phyloP scores from a whole-genome alignment of 2,113 vertebrate genomes.

The Ailurus styani region DNA sequence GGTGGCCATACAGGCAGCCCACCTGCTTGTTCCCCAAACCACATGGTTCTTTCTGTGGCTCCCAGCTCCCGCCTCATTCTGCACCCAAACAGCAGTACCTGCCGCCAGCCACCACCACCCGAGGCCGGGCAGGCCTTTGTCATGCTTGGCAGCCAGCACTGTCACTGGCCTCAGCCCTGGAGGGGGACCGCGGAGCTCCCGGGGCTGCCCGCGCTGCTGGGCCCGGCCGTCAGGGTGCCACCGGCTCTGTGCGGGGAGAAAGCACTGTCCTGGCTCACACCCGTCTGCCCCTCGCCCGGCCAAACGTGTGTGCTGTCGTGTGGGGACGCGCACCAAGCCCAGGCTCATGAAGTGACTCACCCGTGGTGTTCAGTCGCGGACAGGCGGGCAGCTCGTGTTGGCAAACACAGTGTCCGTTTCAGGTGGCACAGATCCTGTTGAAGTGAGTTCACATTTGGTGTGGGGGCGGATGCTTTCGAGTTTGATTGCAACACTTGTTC shows the following conservation, averaged over 20 bases:
- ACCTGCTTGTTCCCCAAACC: fast-evolving
- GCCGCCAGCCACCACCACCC: fast-evolving
- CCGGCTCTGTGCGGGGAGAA: fast-evolving
- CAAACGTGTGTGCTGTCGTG: fast-evolving
- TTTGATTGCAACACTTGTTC: fast-evolving
- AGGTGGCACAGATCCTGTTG: neutral
- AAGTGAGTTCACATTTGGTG: fast-evolving
- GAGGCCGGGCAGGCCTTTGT: neutral
- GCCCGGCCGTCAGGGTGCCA: too few species aligned
- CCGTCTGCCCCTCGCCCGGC: fast-evolving
- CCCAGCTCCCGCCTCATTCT: neutral
- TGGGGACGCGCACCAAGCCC: fast-evolving
- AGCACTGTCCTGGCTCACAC: neutral
- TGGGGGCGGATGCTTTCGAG: fast-evolving
- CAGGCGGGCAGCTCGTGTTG: neutral
- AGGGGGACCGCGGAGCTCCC: fast-evolving
- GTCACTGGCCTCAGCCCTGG: neutral
- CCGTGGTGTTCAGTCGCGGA: too few species aligned
- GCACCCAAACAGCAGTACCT: fast-evolving
- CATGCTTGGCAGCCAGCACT: neutral
- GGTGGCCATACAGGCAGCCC: fast-evolving
- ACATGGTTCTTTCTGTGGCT: neutral
- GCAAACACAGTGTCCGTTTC: neutral
- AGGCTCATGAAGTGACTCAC: neutral
- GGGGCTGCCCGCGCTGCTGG: too few species aligned